Percentiles rank a stretch among this genome's conserved stretches.
Conservation (phyloP, 1,140 invertebrate species). For the Drosophila rhopaloa region DNA sequence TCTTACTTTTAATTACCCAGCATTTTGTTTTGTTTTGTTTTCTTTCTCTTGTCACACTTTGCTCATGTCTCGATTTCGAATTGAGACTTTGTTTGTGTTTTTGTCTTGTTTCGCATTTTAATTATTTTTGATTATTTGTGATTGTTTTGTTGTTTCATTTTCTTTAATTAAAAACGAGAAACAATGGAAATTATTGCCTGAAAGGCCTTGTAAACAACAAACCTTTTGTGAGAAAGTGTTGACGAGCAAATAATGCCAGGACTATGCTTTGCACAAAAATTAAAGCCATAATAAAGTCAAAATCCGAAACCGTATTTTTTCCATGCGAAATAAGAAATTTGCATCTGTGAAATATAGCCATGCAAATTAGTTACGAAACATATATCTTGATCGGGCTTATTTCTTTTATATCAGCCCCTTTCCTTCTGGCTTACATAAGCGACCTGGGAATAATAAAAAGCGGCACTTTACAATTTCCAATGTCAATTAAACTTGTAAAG, state of each 20-base stretch:
- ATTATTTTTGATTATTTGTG: slow-evolving; percentile 47
- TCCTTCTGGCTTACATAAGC: slow-evolving; percentile 40
- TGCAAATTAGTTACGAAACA: slow-evolving; percentile 51
- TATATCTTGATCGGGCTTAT: slow-evolving; percentile 29
- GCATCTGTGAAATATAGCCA: slow-evolving; percentile 12
- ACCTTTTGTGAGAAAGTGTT: slow-evolving; percentile 19
- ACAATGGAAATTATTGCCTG: slow-evolving; percentile 52
- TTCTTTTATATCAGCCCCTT: slow-evolving; percentile 1
- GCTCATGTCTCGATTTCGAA: slow-evolving; percentile 29
- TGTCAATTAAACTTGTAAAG: slow-evolving; percentile 75
- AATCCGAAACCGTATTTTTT: not conserved
- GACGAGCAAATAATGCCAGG: slow-evolving; percentile 25
- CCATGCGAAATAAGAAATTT: not conserved
- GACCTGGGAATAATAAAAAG: slow-evolving; percentile 43
- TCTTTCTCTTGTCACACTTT: slow-evolving; percentile 31
- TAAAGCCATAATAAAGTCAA: not conserved
- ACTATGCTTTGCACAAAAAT: not conserved
- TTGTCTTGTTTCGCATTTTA: slow-evolving; percentile 41
- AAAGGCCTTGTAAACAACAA: slow-evolving; percentile 35
- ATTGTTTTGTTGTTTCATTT: slow-evolving; percentile 50
- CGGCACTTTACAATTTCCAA: slow-evolving; percentile 62
- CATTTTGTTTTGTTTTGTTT: slow-evolving; percentile 40
- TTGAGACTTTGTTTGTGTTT: slow-evolving; percentile 24
- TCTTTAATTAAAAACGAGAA: slow-evolving; percentile 57
- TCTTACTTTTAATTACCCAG: slow-evolving; percentile 57